Conservation (phyloP, 2,888 invertebrate genomes). For the Andrena bucephala region DNA sequence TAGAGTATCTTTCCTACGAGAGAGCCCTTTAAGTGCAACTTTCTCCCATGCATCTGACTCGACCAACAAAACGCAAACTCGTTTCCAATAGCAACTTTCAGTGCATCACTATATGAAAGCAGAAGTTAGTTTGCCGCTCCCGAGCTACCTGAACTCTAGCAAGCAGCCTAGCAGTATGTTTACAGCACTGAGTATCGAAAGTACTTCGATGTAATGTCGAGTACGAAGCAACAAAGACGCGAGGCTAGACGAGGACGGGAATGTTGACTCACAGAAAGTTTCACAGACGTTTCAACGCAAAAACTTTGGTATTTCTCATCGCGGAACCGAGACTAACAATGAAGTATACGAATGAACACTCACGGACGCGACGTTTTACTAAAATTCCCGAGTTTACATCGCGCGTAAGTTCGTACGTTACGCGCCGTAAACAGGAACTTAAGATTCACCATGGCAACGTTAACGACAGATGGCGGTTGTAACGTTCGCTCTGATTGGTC, state of each 20-base stretch:
- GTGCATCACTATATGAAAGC: no score
- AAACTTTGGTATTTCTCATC: neutral
- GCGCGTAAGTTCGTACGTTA: neutral
- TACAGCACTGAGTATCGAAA: neutral
- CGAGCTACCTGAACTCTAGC: conserved; percentile 2
- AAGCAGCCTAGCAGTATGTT: neutral
- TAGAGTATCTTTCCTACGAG: no score
- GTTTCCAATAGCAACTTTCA: no score
- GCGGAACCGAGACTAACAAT: neutral
- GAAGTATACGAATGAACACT: no score
- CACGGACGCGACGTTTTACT: neutral
- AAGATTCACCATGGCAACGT: neutral
- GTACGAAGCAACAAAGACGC: neutral
- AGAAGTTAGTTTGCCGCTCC: neutral
- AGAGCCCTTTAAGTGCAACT: no score
- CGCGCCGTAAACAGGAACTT: neutral
- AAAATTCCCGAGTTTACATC: neutral
- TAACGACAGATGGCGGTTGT: neutral
- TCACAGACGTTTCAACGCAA: neutral
- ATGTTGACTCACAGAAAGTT: neutral
- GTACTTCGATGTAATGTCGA: neutral
- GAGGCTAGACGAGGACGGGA: neutral
- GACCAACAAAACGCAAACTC: no score
- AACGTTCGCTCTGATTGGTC: conserved; percentile 16
- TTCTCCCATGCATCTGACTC: no score